phyloP scores from a whole-genome alignment of 2,113 vertebrate genomes.

The Colius striatus region DNA sequence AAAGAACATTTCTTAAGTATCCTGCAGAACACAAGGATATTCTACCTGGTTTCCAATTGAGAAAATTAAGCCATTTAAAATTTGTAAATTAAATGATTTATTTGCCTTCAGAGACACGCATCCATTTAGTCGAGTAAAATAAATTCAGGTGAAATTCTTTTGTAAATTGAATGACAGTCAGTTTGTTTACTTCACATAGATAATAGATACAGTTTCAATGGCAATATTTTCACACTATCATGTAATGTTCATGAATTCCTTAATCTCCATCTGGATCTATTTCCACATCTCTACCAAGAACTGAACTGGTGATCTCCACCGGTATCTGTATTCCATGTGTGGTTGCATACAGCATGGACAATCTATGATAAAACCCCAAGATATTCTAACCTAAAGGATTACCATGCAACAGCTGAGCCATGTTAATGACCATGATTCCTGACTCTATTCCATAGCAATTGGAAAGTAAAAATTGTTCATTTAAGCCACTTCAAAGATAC shows the following conservation, averaged over 20 bases:
- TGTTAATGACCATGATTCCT: neutral
- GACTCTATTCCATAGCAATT: neutral
- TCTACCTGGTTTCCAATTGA: neutral
- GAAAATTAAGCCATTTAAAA: neutral
- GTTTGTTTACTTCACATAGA: neutral
- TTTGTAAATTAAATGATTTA: neutral
- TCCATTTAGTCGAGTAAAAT: accelerated
- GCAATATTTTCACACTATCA: neutral
- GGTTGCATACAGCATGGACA: neutral
- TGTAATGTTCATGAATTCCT: neutral
- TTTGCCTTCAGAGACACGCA: neutral
- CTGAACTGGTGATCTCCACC: neutral
- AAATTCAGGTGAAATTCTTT: neutral
- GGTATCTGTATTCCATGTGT: neutral
- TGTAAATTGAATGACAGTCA: neutral
- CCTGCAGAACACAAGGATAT: neutral
- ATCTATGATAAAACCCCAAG: neutral
- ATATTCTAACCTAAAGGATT: neutral
- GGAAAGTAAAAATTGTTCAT: neutral
- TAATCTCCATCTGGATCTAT: neutral
- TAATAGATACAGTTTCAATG: neutral
- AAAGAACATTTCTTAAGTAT: neutral
- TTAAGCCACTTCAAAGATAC: neutral
- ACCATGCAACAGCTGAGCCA: neutral
- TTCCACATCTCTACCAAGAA: neutral